These are phyloP conservation scores for Drosophila cognata DNA, from an alignment of 2,888 invertebrate genomes.

Conservation along the genomic window DNA sequence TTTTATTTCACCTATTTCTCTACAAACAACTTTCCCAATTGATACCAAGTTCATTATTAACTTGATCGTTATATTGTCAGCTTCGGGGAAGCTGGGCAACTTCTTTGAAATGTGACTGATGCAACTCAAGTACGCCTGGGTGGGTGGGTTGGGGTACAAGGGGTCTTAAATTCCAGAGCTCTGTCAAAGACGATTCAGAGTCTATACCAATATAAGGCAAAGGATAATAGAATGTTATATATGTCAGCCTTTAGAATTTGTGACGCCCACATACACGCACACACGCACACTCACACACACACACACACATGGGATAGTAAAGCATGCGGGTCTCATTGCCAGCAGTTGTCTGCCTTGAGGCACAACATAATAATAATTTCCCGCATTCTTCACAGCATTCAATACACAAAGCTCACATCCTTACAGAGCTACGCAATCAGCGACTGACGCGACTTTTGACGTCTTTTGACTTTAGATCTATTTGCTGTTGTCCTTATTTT, in stretches of 20 bases:
- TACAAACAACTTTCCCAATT: constrained; percentile 1
- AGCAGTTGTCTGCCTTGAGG: not conserved
- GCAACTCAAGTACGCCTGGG: constrained; percentile 2
- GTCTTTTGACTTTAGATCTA: constrained; percentile 69
- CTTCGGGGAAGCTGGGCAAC: not conserved
- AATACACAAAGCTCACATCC: constrained; percentile 46
- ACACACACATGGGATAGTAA: not conserved
- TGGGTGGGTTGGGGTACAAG: too few relatives aligned
- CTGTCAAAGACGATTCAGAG: constrained; percentile 48
- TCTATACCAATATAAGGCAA: constrained; percentile 60
- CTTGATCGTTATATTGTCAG: constrained; percentile 25
- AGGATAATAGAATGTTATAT: constrained; percentile 20
- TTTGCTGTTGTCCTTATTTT: not conserved
- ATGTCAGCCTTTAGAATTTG: not conserved
- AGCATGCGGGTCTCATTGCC: constrained; percentile 9
- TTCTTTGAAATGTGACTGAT: constrained; percentile 21
- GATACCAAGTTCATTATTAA: constrained; percentile 34
- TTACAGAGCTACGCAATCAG: constrained; percentile 66
- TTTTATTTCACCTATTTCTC: not conserved
- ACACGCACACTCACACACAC: not conserved
- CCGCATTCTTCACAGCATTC: constrained; percentile 34
- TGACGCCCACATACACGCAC: not conserved
- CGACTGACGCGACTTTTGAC: constrained; percentile 64
- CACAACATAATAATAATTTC: constrained; percentile 41
- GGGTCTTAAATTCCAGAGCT: constrained; percentile 3